Percentiles rank a stretch among this genome's conserved stretches.
These are phyloP conservation scores for Pedetes capensis DNA, from an alignment of 2,113 vertebrate genomes.

Conservation along the genomic window DNA sequence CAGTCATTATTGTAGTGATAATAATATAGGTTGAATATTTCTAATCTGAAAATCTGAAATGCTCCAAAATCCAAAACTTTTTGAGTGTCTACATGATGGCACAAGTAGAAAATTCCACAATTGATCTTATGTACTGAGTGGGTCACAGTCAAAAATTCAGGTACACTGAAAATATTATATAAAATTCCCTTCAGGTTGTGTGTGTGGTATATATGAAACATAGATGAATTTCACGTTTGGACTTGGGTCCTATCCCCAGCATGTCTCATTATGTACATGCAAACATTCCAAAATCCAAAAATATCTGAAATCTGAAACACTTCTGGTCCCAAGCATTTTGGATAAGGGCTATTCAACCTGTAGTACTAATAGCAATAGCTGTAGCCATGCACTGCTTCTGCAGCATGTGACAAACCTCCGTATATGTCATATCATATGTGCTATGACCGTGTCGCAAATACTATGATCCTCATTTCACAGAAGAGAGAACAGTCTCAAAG, in stretches of 20 bases:
- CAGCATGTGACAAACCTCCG: rapidly evolving
- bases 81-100: background rate
- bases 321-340: background rate
- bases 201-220: background rate
- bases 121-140: background rate
- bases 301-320: background rate
- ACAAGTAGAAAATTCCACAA: background rate
- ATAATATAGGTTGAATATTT: background rate
- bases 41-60: background rate
- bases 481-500: background rate
- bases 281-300: background rate
- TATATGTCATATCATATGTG: rapidly evolving
- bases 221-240: background rate
- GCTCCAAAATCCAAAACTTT: background rate
- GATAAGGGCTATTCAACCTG: background rate
- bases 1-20: background rate
- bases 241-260: background rate
- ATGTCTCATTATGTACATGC: background rate
- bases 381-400: rapidly evolving
- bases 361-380: background rate
- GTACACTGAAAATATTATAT: background rate
- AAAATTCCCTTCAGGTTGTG: background rate
- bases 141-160: background rate
- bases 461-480: background rate
- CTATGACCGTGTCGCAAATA: too few species aligned